Conservation (phyloP, 2,113 vertebrate species). For the Nothocercus julius region DNA sequence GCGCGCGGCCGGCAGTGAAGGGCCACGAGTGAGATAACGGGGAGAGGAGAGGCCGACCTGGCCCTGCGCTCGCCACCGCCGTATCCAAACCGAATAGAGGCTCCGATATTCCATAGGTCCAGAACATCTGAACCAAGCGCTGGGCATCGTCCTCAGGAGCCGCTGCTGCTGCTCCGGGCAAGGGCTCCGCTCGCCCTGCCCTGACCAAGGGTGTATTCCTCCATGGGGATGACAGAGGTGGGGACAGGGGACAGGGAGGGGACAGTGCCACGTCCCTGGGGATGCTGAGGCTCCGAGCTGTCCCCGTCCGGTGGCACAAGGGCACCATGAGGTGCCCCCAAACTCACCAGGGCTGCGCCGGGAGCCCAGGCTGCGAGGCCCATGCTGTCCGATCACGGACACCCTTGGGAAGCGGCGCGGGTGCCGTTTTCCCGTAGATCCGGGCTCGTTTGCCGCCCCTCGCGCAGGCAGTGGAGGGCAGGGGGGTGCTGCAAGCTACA, state of each 20-base stretch:
- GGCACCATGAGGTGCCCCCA: fast-evolving
- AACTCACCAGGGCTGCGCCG: too few relatives aligned
- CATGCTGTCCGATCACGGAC: too few relatives aligned
- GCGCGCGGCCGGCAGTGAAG: not conserved
- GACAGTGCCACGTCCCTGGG: too few relatives aligned
- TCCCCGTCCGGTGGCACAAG: not conserved
- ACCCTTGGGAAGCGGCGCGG: not conserved
- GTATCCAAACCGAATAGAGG: slow-evolving; percentile 53
- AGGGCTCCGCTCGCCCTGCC: not conserved
- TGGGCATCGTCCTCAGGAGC: slow-evolving; percentile 35
- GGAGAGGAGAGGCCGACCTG: slow-evolving; percentile 57
- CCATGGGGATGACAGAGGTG: not conserved
- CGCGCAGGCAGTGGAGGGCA: not conserved
- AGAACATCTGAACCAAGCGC: slow-evolving; percentile 53
- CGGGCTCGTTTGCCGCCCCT: not conserved
- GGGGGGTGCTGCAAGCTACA: not conserved
- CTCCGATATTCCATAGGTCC: too few relatives aligned
- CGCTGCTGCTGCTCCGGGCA: slow-evolving; percentile 22
- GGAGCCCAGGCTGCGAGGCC: too few relatives aligned
- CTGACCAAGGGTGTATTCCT: not conserved
- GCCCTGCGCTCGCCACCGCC: not conserved
- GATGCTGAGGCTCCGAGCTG: not conserved
- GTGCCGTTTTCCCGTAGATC: not conserved
- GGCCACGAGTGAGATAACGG: slow-evolving; percentile 26
- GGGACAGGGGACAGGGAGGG: not conserved